Conservation (phyloP, 2,113 vertebrate species). For the Mirza zaza region DNA sequence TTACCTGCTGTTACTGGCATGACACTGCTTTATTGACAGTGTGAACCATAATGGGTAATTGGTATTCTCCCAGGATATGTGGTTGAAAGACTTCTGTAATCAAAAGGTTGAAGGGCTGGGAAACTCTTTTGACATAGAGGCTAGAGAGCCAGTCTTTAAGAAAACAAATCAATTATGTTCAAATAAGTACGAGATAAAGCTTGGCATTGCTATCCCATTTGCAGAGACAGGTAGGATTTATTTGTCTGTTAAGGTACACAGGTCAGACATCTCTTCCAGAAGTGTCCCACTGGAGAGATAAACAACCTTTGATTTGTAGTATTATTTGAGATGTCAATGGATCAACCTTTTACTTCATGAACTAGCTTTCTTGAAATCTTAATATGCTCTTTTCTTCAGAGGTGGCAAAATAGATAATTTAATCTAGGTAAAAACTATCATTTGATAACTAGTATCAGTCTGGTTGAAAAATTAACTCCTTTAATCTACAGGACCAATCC, state of each 20-base stretch:
- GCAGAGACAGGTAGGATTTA: neutral
- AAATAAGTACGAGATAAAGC: neutral
- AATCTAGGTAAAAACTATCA: conserved; percentile 42
- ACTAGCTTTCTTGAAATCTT: conserved; percentile 21
- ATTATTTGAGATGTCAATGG: neutral
- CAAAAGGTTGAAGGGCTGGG: conserved; percentile 43
- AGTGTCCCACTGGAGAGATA: conserved; percentile 25
- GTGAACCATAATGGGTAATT: neutral
- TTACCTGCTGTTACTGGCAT: neutral
- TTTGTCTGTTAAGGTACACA: conserved; percentile 49
- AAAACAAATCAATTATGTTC: neutral
- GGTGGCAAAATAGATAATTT: neutral
- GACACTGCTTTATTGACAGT: neutral
- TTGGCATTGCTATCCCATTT: neutral
- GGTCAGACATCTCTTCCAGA: neutral
- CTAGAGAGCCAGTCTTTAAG: neutral
- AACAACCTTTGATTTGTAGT: conserved; percentile 24
- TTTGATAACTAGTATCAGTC: conserved; percentile 55
- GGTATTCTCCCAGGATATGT: neutral
- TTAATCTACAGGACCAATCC: conserved; percentile 42
- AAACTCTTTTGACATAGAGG: neutral
- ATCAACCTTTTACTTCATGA: neutral
- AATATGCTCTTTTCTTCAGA: neutral
- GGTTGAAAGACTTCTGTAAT: conserved; percentile 27
- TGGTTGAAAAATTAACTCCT: conserved; percentile 46